Evolutionary conservation across 2,113 vertebrate species (phyloP).

Genomic region (Poecile atricapillus): DNA sequence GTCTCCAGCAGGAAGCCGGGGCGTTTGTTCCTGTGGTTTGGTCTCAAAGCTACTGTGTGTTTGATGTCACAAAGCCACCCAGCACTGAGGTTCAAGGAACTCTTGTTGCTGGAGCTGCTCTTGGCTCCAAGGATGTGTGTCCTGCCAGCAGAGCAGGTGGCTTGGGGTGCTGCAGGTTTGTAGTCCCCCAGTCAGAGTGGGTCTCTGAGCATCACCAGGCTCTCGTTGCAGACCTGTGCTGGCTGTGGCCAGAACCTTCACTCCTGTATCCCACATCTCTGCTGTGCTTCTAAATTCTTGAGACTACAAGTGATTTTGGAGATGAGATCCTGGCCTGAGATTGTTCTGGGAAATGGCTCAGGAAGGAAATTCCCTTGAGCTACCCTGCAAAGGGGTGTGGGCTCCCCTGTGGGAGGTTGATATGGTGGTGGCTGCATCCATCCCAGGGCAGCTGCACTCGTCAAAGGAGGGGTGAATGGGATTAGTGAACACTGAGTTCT

Average conservation of each 20-base stretch:
- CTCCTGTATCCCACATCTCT: background rate
- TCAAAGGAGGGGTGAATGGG: background rate
- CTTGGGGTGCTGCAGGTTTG: background rate
- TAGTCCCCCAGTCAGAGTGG: background rate
- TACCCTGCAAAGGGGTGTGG: background rate
- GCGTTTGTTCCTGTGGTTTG: rapidly evolving
- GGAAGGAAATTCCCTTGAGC: background rate
- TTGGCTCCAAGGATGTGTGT: background rate
- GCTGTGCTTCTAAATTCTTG: background rate
- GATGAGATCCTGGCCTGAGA: background rate
- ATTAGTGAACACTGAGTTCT: background rate
- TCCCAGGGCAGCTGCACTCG: background rate
- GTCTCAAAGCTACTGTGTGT: background rate
- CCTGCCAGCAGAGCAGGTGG: conserved; percentile 18
- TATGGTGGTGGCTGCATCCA: background rate
- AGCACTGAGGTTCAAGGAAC: background rate
- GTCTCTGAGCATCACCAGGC: background rate
- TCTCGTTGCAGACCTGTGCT: background rate
- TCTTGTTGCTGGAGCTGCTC: conserved; percentile 6
- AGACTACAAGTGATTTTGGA: background rate
- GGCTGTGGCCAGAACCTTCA: background rate
- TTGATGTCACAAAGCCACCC: background rate
- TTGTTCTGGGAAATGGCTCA: background rate
- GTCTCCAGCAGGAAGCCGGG: background rate
- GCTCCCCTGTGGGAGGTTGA: background rate